Conservation (phyloP, 2,797 vertebrate genomes). For the Hydrophis major region DNA sequence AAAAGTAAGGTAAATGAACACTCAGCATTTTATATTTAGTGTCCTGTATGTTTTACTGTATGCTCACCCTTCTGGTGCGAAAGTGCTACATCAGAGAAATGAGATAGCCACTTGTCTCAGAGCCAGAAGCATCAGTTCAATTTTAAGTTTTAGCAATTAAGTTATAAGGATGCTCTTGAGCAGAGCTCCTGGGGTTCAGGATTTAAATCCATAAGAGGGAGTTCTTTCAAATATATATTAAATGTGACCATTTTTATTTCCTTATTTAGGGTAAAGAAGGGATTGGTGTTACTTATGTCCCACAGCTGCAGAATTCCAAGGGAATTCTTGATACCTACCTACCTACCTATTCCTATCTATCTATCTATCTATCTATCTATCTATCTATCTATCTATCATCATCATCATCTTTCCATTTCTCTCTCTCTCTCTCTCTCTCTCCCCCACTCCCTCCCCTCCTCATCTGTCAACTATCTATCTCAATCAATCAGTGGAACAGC, state of each 20-base stretch:
- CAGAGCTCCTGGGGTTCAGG: not conserved
- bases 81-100: not conserved
- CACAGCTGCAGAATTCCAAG: not conserved
- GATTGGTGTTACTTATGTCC: not conserved
- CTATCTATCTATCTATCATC: no score
- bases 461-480: no score
- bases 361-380: no score
- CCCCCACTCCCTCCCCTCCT: no score
- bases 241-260: not conserved
- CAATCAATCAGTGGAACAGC: no score
- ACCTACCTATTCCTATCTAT: no score
- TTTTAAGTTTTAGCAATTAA: not conserved
- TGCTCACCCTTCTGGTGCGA: not conserved
- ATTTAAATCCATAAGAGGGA: not conserved
- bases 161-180: not conserved
- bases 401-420: no score
- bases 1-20: not conserved
- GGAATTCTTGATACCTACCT: not conserved
- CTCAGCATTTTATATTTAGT: constrained; percentile 2
- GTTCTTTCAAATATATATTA: not conserved
- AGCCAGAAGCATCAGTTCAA: not conserved
- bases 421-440: no score
- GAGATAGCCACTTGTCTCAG: not conserved
- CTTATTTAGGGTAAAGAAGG: not conserved
- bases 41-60: not conserved